A percentile compares a stretch with the other conserved stretches of the same genome.
Evolutionary conservation across 2,888 invertebrate genomes (phyloP).

Genomic region (Drosophila lacicola): DNA sequence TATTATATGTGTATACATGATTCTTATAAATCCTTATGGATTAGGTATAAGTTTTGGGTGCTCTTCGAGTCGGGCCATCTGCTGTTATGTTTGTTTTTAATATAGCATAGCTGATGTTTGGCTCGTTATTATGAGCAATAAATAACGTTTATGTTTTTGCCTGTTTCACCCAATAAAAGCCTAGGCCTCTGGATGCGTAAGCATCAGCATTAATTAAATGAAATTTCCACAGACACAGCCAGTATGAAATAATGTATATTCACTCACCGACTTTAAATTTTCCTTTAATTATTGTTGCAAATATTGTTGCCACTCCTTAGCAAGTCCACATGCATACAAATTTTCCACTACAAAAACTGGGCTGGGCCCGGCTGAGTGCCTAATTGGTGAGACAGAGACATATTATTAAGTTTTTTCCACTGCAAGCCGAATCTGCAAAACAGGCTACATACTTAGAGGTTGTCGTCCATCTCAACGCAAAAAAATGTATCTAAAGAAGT

Average conservation of each 20-base stretch:
- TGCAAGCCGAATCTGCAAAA: conserved; percentile 15
- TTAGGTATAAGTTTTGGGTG: conserved; percentile 35
- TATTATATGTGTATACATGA: conserved; percentile 21
- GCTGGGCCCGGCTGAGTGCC: conserved; percentile 6
- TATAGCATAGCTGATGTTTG: conserved; percentile 36
- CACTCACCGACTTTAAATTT: conserved; percentile 1
- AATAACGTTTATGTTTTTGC: conserved; percentile 34
- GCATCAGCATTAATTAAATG: conserved; percentile 1
- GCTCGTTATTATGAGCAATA: conserved; percentile 27
- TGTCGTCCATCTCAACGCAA: not conserved
- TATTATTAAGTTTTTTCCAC: conserved; percentile 14
- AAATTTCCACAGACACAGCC: conserved; percentile 5
- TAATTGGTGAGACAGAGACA: conserved; percentile 32
- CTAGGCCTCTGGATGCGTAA: not conserved
- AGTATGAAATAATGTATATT: not conserved
- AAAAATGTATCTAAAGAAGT: not conserved
- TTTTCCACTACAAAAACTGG: conserved; percentile 31
- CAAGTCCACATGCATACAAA: conserved; percentile 28
- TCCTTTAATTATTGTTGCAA: conserved; percentile 4
- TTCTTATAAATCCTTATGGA: conserved; percentile 29
- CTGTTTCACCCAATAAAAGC: conserved; percentile 28
- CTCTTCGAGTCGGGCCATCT: conserved; percentile 25
- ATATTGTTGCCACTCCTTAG: conserved; percentile 1
- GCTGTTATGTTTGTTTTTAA: conserved; percentile 13
- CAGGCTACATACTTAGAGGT: conserved; percentile 13